phyloP scores from a whole-genome alignment of 2,888 invertebrate species.

The Hololepta plana region DNA sequence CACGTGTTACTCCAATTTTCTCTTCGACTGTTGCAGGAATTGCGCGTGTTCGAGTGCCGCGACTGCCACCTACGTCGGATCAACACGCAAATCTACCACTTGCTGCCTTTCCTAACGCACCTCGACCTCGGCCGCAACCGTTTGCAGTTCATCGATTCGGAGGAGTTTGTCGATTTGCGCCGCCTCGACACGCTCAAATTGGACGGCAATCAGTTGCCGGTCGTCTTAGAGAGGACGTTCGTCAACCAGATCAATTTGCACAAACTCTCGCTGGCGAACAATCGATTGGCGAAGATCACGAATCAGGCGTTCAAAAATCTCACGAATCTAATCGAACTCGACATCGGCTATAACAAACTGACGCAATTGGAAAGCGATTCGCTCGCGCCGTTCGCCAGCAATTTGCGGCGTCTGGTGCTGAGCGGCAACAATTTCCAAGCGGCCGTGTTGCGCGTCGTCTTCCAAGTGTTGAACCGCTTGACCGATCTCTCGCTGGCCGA shows the following conservation, averaged over 20 bases:
- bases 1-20: too few relatives aligned
- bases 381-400: slow-evolving; percentile 40
- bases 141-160: slow-evolving; percentile 53
- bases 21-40: slow-evolving; percentile 43
- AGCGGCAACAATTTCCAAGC: slow-evolving; percentile 47
- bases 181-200: slow-evolving; percentile 43
- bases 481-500: slow-evolving; percentile 39
- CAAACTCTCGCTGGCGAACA: slow-evolving; percentile 43
- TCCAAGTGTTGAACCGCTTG: slow-evolving; percentile 38
- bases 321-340: slow-evolving; percentile 46
- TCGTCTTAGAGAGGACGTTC: slow-evolving; percentile 55
- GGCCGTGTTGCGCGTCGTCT: slow-evolving; percentile 35
- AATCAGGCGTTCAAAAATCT: slow-evolving; percentile 56
- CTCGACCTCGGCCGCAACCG: slow-evolving; percentile 62
- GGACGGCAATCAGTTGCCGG: slow-evolving; percentile 62
- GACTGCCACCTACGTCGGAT: slow-evolving; percentile 52
- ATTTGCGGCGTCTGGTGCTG: slow-evolving; percentile 44
- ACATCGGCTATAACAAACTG: slow-evolving; percentile 60
- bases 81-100: slow-evolving; percentile 62
- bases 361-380: slow-evolving; percentile 44
- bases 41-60: slow-evolving; percentile 53
- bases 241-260: slow-evolving; percentile 34
- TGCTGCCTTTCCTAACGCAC: slow-evolving; percentile 51
- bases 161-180: slow-evolving; percentile 52
- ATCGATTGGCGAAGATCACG: slow-evolving; percentile 56